phyloP scores from a whole-genome alignment of 2,113 vertebrate species.

The Oncorhynchus mykiss region DNA sequence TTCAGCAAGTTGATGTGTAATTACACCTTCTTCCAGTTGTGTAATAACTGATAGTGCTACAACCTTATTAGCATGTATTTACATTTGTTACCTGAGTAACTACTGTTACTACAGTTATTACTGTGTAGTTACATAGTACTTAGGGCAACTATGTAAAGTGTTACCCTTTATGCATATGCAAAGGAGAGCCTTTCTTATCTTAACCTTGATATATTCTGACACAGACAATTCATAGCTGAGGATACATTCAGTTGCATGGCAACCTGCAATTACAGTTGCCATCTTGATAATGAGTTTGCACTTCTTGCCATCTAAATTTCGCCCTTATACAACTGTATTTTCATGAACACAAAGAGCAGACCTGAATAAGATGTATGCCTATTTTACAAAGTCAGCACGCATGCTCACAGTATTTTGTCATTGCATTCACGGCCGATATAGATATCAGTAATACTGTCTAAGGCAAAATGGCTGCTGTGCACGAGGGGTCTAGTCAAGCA shows the following conservation, averaged over 20 bases:
- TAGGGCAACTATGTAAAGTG: too few species aligned
- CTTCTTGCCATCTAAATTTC: slow-evolving; percentile 25
- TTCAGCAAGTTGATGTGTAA: too few species aligned
- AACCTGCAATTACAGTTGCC: slow-evolving; percentile 69
- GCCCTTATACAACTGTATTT: slow-evolving; percentile 16
- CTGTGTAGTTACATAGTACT: too few species aligned
- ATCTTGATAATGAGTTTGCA: slow-evolving; percentile 51
- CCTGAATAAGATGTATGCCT: slow-evolving; percentile 36
- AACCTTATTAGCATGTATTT: too few species aligned
- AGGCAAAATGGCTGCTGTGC: slow-evolving; percentile 26
- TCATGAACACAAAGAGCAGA: slow-evolving; percentile 27
- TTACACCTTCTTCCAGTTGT: too few species aligned
- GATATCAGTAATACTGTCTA: too few species aligned
- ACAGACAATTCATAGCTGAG: slow-evolving; percentile 56
- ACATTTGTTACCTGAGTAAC: too few species aligned
- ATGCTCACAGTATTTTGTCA: too few species aligned
- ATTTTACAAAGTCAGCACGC: too few species aligned
- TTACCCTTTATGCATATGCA: slow-evolving; percentile 57
- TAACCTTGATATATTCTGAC: slow-evolving; percentile 51
- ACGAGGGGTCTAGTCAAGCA: slow-evolving; percentile 37
- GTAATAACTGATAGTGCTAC: too few species aligned
- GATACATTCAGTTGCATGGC: slow-evolving; percentile 71
- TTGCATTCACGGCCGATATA: too few species aligned
- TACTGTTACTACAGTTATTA: too few species aligned
- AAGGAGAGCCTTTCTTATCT: slow-evolving; percentile 60